A percentile compares a stretch with the other conserved stretches of the same genome.
phyloP scores from a whole-genome alignment of 2,888 invertebrate genomes.

The Sisyra nigra region DNA sequence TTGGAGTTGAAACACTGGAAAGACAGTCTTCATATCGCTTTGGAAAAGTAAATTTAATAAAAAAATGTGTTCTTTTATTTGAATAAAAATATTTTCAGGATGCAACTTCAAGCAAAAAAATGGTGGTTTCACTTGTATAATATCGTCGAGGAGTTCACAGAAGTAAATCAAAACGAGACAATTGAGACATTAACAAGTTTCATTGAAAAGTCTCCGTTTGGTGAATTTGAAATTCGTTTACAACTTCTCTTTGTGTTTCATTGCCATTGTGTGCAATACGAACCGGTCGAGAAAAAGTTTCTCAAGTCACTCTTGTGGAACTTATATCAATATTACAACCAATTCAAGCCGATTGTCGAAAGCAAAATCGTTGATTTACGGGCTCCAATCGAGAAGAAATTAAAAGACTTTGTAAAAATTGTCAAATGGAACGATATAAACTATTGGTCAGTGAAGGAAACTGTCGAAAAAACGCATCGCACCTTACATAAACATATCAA shows the following conservation, averaged over 20 bases:
- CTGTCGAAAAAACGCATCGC: slow-evolving; percentile 75
- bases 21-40: slow-evolving; percentile 55
- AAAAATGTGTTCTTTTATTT: slow-evolving; percentile 1
- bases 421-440: slow-evolving; percentile 89
- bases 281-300: slow-evolving; percentile 20
- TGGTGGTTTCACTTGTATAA: slow-evolving; percentile 87
- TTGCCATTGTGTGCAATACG: slow-evolving; percentile 29
- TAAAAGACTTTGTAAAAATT: slow-evolving; percentile 89
- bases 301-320: slow-evolving; percentile 63
- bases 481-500: slow-evolving; percentile 74
- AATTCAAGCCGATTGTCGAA: slow-evolving; percentile 52
- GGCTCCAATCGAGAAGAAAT: slow-evolving; percentile 75
- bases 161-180: slow-evolving; percentile 18
- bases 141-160: slow-evolving; percentile 44
- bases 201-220: slow-evolving; percentile 66
- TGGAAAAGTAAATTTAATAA: slow-evolving; percentile 31
- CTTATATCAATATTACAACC: slow-evolving; percentile 65
- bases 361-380: slow-evolving; percentile 49
- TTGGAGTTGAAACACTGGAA: slow-evolving; percentile 82
- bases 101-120: slow-evolving; percentile 52
- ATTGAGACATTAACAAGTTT: slow-evolving; percentile 55
- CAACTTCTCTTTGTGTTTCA: slow-evolving; percentile 67
- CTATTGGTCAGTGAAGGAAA: slow-evolving; percentile 83
- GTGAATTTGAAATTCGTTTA: slow-evolving; percentile 67
- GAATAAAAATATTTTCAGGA: slow-evolving; percentile 25